A percentile compares a stretch with the other conserved stretches of the same genome.
phyloP scores from a whole-genome alignment of 2,113 vertebrate species.

The Psilopsiagon aymara region DNA sequence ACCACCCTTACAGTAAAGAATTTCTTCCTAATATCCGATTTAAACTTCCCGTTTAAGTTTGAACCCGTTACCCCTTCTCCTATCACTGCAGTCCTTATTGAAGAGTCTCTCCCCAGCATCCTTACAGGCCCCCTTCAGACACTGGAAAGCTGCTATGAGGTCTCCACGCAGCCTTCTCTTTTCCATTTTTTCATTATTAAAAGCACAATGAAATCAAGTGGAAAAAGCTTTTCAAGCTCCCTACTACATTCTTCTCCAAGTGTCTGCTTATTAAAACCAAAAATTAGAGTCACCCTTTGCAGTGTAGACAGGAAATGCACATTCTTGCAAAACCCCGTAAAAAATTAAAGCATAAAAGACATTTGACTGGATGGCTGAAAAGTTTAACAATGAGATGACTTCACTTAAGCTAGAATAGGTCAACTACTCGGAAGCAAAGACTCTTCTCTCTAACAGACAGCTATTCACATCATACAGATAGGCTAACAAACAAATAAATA shows the following conservation, averaged over 20 bases:
- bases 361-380: neutral
- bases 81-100: too few species aligned
- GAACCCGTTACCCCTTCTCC: too few species aligned
- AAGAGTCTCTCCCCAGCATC: too few species aligned
- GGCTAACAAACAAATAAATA: neutral
- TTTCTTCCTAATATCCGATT: too few species aligned
- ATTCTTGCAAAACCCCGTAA: neutral
- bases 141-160: too few species aligned
- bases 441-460: neutral
- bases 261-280: neutral
- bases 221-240: constrained; percentile 9
- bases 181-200: neutral
- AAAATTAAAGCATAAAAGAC: neutral
- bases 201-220: neutral
- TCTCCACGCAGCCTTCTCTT: too few species aligned
- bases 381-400: neutral
- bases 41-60: too few species aligned
- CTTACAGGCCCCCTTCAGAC: too few species aligned
- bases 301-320: neutral
- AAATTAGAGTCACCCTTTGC: neutral
- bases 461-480: neutral
- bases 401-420: neutral
- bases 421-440: neutral
- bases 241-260: neutral
- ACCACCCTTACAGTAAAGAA: too few species aligned